Evolutionary conservation across 1,140 invertebrate species (phyloP).

Genomic region (Brachionus asplanchnoidis): DNA sequence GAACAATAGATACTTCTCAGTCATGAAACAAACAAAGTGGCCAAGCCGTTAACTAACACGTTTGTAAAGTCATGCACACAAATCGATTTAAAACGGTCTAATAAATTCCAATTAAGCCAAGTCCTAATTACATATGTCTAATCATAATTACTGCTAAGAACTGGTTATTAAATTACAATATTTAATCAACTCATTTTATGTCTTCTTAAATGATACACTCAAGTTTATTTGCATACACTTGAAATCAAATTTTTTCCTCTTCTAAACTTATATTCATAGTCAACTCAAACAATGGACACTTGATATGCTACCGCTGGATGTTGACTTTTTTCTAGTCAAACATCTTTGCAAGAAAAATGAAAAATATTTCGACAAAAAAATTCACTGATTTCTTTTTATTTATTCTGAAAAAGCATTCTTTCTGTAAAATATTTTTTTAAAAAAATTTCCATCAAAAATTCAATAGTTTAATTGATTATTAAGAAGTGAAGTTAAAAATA

Average conservation of each 20-base stretch:
- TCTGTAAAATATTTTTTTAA: not conserved
- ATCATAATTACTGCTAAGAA: constrained; percentile 18
- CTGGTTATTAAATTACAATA: constrained; percentile 20
- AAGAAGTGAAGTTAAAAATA: no score
- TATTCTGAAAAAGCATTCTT: not conserved
- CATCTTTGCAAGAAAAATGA: no score
- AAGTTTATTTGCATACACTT: not conserved
- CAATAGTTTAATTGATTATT: no score
- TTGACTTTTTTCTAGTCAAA: not conserved
- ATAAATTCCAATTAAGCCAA: not conserved
- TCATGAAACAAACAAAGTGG: not conserved
- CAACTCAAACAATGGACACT: not conserved
- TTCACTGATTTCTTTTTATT: not conserved
- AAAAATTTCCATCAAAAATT: no score
- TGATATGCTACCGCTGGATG: not conserved
- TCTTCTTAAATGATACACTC: not conserved
- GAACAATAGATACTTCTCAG: not conserved
- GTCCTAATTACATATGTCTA: constrained; percentile 12
- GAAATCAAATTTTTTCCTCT: not conserved
- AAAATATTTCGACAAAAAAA: no score
- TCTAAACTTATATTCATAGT: not conserved
- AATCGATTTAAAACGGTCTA: not conserved
- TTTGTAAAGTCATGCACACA: not conserved
- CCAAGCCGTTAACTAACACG: not conserved
- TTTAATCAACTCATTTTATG: not conserved